These are phyloP conservation scores for Triplophysa tibetana DNA, from an alignment of 2,113 vertebrate genomes.

Conservation along the genomic window DNA sequence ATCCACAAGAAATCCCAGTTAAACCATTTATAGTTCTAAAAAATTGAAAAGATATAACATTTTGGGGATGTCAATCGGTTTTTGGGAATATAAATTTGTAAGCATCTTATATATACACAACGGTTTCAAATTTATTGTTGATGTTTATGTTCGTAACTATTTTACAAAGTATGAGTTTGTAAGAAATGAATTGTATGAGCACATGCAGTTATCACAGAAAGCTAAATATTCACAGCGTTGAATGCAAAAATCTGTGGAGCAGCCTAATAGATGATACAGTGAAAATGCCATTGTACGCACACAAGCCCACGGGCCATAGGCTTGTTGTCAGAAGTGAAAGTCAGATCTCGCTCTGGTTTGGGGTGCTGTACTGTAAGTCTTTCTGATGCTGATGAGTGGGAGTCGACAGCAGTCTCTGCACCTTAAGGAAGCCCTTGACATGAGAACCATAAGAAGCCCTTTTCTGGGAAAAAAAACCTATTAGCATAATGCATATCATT, in stretches of 20 bases:
- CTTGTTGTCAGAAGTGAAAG: neutral
- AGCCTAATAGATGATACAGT: neutral
- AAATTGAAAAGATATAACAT: too few species aligned
- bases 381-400: neutral
- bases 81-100: too few species aligned
- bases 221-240: neutral
- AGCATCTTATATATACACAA: too few species aligned
- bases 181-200: too few species aligned
- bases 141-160: neutral
- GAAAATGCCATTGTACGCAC: neutral
- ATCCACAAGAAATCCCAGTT: too few species aligned
- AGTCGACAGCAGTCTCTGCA: slow-evolving; percentile 16
- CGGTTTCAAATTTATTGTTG: too few species aligned
- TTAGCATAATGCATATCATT: too few species aligned
- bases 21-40: too few species aligned
- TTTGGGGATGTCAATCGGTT: too few species aligned
- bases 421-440: neutral
- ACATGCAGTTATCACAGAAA: too few species aligned
- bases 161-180: neutral
- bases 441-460: neutral
- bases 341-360: slow-evolving; percentile 3
- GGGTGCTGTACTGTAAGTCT: neutral
- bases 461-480: neutral
- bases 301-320: slow-evolving; percentile 1
- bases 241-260: neutral